Evolutionary conservation across 2,888 invertebrate genomes (phyloP).

Genomic region (Calliopum simillimum): DNA sequence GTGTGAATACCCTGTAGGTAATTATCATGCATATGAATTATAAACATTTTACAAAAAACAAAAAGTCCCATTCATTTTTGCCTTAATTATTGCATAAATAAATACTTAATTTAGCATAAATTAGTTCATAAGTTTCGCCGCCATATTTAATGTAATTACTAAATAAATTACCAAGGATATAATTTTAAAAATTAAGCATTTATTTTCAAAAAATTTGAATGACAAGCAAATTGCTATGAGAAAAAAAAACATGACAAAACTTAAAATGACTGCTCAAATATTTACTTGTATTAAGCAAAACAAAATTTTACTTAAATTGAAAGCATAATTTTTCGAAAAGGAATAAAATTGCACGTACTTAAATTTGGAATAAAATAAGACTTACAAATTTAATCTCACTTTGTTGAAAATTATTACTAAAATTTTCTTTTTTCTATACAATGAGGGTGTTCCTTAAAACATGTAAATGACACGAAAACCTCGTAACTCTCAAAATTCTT

Average conservation of each 20-base stretch:
- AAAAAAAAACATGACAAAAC: slow-evolving; percentile 16
- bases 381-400: too few species aligned
- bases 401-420: too few species aligned
- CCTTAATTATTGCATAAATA: slow-evolving; percentile 43
- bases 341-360: slow-evolving; percentile 7
- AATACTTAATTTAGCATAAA: slow-evolving; percentile 50
- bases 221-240: not conserved
- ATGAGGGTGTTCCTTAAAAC: too few species aligned
- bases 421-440: too few species aligned
- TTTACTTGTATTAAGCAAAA: slow-evolving; percentile 28
- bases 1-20: too few species aligned
- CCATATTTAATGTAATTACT: slow-evolving; percentile 25
- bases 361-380: slow-evolving; percentile 4
- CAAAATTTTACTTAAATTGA: slow-evolving; percentile 39
- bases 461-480: too few species aligned
- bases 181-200: not conserved
- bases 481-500: too few species aligned
- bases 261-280: slow-evolving; percentile 25
- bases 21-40: too few species aligned
- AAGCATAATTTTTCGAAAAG: slow-evolving; percentile 9
- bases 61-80: slow-evolving; percentile 44
- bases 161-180: slow-evolving; percentile 13
- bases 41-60: slow-evolving; percentile 37
- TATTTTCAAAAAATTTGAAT: slow-evolving; percentile 18
- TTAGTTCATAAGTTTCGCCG: slow-evolving; percentile 8